A percentile compares a stretch with the other conserved stretches of the same genome.
phyloP scores from a whole-genome alignment of 2,113 vertebrate species.

The Dryoscopus gambensis region DNA sequence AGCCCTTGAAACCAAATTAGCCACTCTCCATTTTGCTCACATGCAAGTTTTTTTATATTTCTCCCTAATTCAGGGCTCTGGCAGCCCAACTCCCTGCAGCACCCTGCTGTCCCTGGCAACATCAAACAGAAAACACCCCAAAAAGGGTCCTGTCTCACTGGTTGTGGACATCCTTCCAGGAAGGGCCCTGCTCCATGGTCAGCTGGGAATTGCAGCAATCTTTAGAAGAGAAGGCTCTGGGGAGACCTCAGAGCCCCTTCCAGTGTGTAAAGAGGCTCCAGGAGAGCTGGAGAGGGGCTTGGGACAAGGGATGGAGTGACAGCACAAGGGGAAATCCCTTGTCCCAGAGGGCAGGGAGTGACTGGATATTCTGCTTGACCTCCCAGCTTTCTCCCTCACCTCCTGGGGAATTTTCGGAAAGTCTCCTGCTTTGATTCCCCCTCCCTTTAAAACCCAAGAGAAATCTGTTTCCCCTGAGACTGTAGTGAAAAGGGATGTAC shows the following conservation, averaged over 20 bases:
- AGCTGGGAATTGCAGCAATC: background rate
- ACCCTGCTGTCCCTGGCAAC: background rate
- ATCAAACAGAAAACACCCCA: background rate
- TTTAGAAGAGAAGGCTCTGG: background rate
- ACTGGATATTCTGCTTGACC: background rate
- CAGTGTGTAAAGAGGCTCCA: rapidly evolving
- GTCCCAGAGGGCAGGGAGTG: background rate
- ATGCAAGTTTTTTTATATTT: background rate
- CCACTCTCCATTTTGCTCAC: background rate
- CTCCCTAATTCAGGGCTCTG: background rate
- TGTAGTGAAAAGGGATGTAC: background rate
- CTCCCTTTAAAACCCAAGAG: background rate
- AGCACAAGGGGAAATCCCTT: background rate
- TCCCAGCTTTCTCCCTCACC: background rate
- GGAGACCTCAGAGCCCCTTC: background rate
- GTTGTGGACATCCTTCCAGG: background rate
- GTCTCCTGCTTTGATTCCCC: background rate
- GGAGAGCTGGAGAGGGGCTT: background rate
- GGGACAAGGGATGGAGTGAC: background rate
- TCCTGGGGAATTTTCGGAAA: background rate
- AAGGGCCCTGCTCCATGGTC: background rate
- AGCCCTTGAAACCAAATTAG: background rate
- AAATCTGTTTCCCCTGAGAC: background rate
- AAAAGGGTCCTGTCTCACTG: background rate
- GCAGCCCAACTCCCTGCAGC: background rate